Conservation (phyloP, 92 coral and sea anemone species). For the Phenganax subtilis region DNA sequence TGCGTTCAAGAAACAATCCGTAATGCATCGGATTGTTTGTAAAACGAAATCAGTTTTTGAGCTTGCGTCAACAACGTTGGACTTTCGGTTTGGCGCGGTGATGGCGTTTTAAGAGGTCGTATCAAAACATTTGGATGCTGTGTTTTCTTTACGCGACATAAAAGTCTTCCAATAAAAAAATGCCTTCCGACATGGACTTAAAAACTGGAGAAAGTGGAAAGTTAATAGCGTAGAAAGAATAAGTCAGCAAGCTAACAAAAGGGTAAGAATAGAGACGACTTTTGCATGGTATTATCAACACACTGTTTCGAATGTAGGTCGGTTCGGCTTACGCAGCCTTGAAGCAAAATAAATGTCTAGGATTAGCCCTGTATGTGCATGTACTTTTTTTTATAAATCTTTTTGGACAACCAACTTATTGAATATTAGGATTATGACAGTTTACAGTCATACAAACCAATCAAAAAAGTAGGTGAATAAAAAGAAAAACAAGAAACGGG, state of each 20-base stretch:
- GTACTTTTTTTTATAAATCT: not conserved
- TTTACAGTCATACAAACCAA: no score
- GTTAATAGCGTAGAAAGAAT: not conserved
- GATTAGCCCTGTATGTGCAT: not conserved
- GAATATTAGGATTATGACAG: not conserved
- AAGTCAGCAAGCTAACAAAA: not conserved
- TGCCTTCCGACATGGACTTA: not conserved
- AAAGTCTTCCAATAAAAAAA: not conserved
- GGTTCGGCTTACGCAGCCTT: not conserved
- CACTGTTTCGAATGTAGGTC: not conserved
- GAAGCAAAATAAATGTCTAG: not conserved
- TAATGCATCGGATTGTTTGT: conserved; percentile 20
- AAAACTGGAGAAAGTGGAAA: not conserved
- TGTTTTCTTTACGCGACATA: conserved; percentile 24
- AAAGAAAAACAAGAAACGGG: no score
- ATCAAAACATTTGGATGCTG: conserved; percentile 25
- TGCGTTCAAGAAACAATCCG: not conserved
- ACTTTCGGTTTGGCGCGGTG: conserved; percentile 19
- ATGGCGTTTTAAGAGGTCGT: conserved; percentile 36
- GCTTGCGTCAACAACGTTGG: conserved; percentile 21
- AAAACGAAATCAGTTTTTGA: conserved; percentile 12
- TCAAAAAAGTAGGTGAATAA: no score
- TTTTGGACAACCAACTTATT: not conserved
- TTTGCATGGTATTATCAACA: not conserved
- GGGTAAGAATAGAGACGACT: conserved; percentile 3